Evolutionary conservation across 1,140 invertebrate species (phyloP).

Genomic region (Danaus plexippus): DNA sequence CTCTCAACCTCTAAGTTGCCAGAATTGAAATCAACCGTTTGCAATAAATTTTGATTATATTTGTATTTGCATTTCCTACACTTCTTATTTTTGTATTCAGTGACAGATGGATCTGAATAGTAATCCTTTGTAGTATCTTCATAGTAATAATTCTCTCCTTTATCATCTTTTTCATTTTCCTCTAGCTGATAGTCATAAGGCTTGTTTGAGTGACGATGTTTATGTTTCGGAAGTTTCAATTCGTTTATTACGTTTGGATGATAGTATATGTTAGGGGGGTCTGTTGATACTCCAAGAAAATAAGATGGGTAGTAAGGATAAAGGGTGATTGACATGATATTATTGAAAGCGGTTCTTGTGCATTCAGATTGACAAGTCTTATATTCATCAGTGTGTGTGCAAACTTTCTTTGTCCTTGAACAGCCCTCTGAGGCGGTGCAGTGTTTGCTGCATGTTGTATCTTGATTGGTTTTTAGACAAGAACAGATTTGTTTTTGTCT

Average conservation of each 20-base stretch:
- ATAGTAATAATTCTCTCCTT: conserved; percentile 9
- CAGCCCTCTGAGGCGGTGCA: conserved; percentile 8
- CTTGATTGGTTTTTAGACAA: conserved; percentile 29
- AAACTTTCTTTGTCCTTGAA: conserved; percentile 10
- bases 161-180: conserved; percentile 11
- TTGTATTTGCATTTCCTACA: conserved; percentile 10
- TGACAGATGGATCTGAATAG: too few relatives aligned
- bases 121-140: conserved; percentile 4
- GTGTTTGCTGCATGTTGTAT: conserved; percentile 21
- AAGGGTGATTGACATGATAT: conserved; percentile 10
- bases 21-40: conserved; percentile 12
- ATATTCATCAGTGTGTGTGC: conserved; percentile 8
- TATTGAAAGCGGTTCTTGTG: conserved; percentile 16
- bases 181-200: conserved; percentile 15
- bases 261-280: conserved; percentile 19
- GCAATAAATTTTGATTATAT: conserved; percentile 10
- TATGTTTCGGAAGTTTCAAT: conserved; percentile 23
- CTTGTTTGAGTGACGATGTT: conserved; percentile 18
- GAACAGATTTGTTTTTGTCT: conserved; percentile 18
- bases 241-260: conserved; percentile 20
- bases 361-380: conserved; percentile 14
- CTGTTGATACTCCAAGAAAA: conserved; percentile 19
- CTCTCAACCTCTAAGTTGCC: conserved; percentile 17
- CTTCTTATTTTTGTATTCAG: conserved; percentile 4
- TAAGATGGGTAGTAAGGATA: conserved; percentile 25